phyloP scores from a whole-genome alignment of 1,140 invertebrate genomes.

The Epicauta chinensis region DNA sequence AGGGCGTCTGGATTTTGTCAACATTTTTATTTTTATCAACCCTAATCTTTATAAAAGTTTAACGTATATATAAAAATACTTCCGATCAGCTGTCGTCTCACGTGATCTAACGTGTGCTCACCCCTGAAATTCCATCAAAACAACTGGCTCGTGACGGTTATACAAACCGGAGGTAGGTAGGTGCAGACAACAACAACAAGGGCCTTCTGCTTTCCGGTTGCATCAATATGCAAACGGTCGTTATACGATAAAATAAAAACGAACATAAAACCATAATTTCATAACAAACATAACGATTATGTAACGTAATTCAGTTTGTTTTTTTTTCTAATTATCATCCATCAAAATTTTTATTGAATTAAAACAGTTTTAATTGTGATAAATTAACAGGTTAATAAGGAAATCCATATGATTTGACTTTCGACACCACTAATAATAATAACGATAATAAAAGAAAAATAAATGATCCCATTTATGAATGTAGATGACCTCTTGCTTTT shows the following conservation, averaged over 20 bases:
- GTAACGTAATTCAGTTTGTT: too few relatives aligned
- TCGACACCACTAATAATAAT: conserved; percentile 9
- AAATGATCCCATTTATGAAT: conserved; percentile 9
- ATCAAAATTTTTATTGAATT: too few relatives aligned
- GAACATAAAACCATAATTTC: too few relatives aligned
- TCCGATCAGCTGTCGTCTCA: conserved; percentile 17
- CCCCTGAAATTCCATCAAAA: conserved; percentile 10
- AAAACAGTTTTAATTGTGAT: conserved; percentile 3
- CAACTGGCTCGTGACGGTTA: conserved; percentile 15
- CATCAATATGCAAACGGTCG: conserved; percentile 9
- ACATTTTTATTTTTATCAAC: too few relatives aligned
- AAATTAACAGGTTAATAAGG: conserved; percentile 15
- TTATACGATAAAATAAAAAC: neutral
- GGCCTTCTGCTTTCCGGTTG: conserved; percentile 13
- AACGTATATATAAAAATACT: neutral
- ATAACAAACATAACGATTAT: too few relatives aligned
- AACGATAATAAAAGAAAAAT: neutral
- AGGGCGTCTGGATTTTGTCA: too few relatives aligned
- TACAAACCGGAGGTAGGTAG: neutral
- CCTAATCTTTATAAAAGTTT: too few relatives aligned
- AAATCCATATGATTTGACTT: conserved; percentile 8
- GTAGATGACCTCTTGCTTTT: conserved; percentile 13
- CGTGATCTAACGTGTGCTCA: conserved; percentile 15
- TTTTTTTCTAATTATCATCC: too few relatives aligned
- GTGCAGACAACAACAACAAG: neutral